Percentiles rank a stretch among this genome's conserved stretches.
phyloP scores from a whole-genome alignment of 2,888 invertebrate species.

The Asteroscopus sphinx region DNA sequence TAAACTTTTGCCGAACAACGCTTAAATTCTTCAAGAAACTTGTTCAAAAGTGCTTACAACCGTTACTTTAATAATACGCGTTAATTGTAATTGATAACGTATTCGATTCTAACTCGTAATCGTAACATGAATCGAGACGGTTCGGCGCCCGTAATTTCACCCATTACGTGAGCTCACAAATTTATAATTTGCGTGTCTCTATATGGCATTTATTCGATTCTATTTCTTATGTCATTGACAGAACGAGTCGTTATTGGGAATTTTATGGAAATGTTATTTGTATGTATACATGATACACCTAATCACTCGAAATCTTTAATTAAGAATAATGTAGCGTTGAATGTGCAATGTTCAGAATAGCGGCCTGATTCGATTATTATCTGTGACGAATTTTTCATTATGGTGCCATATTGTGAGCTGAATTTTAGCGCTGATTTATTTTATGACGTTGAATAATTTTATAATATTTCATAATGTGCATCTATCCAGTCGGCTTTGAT shows the following conservation, averaged over 20 bases:
- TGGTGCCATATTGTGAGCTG: conserved; percentile 21
- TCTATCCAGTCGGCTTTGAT: neutral
- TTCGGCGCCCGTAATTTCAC: conserved; percentile 82
- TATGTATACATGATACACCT: conserved; percentile 70
- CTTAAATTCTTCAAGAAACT: conserved; percentile 78
- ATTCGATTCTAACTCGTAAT: conserved; percentile 79
- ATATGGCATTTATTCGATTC: conserved; percentile 63
- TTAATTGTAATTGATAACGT: conserved; percentile 83
- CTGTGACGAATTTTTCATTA: conserved; percentile 67
- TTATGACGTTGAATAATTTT: conserved; percentile 10
- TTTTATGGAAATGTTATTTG: conserved; percentile 52
- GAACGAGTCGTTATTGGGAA: conserved; percentile 57
- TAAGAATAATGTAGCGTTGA: conserved; percentile 79
- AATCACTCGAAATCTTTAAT: conserved; percentile 81
- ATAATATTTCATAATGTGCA: neutral
- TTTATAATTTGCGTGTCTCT: conserved; percentile 77
- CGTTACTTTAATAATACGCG: conserved; percentile 79
- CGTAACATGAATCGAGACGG: conserved; percentile 79
- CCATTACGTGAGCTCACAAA: conserved; percentile 78
- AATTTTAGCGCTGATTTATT: conserved; percentile 12
- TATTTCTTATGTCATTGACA: conserved; percentile 66
- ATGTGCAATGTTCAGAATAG: conserved; percentile 71
- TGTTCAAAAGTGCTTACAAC: conserved; percentile 78
- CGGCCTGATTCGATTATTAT: conserved; percentile 68
- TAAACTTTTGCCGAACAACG: conserved; percentile 78